Conservation (phyloP, 2,797 vertebrate genomes). For the Cuculus canorus region DNA sequence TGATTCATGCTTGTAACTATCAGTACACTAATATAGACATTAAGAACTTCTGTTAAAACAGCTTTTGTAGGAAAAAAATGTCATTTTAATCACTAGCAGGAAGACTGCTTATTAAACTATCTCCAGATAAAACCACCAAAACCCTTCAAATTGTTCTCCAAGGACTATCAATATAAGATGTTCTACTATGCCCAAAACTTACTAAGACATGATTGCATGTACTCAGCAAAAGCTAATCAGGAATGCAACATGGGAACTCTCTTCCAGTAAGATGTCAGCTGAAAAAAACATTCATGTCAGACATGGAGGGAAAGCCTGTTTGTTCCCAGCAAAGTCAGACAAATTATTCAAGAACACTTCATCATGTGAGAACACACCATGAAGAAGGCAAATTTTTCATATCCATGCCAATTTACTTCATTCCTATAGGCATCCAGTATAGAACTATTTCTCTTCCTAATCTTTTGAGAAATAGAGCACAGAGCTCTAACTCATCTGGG, state of each 20-base stretch:
- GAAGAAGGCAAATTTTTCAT: neutral
- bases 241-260: neutral
- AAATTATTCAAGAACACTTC: neutral
- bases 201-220: neutral
- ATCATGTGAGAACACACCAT: neutral
- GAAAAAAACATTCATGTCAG: neutral
- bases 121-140: neutral
- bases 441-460: neutral
- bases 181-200: neutral
- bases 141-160: neutral
- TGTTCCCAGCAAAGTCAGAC: neutral
- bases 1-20: neutral
- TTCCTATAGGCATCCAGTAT: neutral
- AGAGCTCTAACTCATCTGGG: neutral
- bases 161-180: neutral
- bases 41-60: neutral
- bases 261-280: neutral
- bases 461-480: neutral
- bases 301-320: neutral
- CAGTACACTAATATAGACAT: neutral
- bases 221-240: neutral
- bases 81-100: neutral
- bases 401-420: neutral
- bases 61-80: neutral
- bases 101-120: neutral